Percentiles rank a stretch among this genome's conserved stretches.
phyloP scores from a whole-genome alignment of 2,113 vertebrate species.

The Mobula birostris region DNA sequence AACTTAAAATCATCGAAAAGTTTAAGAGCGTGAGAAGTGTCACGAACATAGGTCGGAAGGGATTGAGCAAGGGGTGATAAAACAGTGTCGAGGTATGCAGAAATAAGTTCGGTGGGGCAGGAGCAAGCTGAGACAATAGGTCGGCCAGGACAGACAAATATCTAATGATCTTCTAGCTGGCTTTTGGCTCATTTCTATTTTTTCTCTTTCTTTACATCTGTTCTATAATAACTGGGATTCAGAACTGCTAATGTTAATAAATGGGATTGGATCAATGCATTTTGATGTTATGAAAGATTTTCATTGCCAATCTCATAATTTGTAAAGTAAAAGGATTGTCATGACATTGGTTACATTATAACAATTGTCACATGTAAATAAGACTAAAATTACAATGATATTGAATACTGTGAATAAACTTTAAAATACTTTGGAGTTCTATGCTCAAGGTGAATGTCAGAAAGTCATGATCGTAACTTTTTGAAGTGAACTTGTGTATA shows the following conservation, averaged over 20 bases:
- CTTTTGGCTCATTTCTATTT: background rate
- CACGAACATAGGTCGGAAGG: too few species aligned
- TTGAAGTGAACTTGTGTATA: background rate
- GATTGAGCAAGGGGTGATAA: too few species aligned
- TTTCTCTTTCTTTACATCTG: background rate
- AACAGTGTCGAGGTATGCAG: too few species aligned
- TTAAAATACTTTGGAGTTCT: background rate
- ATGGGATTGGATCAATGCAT: background rate
- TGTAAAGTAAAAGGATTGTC: background rate
- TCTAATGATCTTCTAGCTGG: background rate
- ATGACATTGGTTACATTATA: background rate
- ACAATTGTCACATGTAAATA: background rate
- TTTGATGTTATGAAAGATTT: background rate
- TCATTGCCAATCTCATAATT: background rate
- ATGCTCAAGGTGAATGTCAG: background rate
- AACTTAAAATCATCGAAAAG: too few species aligned
- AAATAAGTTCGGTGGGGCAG: too few species aligned
- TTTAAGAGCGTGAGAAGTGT: too few species aligned
- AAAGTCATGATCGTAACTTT: background rate
- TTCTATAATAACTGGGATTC: background rate
- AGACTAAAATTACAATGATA: background rate
- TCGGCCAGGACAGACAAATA: too few species aligned
- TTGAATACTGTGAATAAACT: too few species aligned
- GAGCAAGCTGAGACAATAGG: too few species aligned
- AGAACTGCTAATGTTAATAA: background rate